Evolutionary conservation across 2,797 vertebrate species (phyloP), one percentile per base, ranked within the genome.

Genomic region (Lophotriccus pileatus): DNA sequence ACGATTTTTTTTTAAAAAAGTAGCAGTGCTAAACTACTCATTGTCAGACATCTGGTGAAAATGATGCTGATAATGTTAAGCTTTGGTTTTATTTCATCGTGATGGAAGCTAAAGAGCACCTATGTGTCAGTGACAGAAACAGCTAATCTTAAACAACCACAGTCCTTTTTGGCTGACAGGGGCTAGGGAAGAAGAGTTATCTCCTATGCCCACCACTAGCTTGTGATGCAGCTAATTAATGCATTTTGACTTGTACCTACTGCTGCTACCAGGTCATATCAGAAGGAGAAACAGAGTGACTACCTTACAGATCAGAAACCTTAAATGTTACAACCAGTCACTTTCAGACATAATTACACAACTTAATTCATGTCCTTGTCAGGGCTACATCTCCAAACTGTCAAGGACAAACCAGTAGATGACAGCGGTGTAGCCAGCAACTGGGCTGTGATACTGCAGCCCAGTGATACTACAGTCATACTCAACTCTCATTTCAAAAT

Each of bases 11-110:
- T 49, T 49, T 18, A 41, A 22, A 15, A 18, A 89, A 67, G 27
- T n/a, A 79, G 24, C 52, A 59, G 18, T 12, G n/a, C 60, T 74
- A 70, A 90, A 50, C 30, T 55, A 34, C n/a, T 75, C 14, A 28
- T 64, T 46, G 69, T 69, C 67, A 78, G 41, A 46, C 23, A 64
- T 7, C 30, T 52, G 70, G 37, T 86, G 56, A 93, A 67, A 63
- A 41, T 0, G 0, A 59, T 0, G 0, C 10, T 60, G 32, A 10
- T 17, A 55, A 36, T 2, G 0, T 32, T 55, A 80, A 63, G 18
- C 7, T 70, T 77, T 43, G 12, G 3, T 20, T 92, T 74, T 32
- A 36, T 60, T 75, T 82, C 49, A 52, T 15, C 12, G 6, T 12
- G 14, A 47, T 16, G 21, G 52, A 46, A 67, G 49, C n/a, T 62